Base-by-base conservation (phyloP, 2,888 invertebrate genomes). In the Diarsia dahlii region DNA sequence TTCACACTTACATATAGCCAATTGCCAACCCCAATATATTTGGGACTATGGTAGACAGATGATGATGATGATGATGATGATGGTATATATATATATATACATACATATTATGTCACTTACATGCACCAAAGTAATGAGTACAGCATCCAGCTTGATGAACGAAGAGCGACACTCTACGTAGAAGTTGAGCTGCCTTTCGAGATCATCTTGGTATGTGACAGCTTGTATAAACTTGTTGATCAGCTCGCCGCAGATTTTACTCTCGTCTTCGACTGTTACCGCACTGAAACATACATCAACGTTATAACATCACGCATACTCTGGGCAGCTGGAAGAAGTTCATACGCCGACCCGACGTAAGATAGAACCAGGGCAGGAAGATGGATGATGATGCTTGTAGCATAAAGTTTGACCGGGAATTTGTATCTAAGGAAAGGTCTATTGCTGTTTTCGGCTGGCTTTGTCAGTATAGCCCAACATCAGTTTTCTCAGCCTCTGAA, bases 81-180 rank as follows among this genome's bases (percentile, higher is more conserved):
- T n/a, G n/a, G n/a, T n/a, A n/a, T n/a, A n/a, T n/a, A n/a, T n/a
- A n/a, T n/a, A n/a, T n/a, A n/a, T n/a, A n/a, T n/a, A n/a, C n/a
- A n/a, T n/a, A n/a, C n/a, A n/a, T n/a, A n/a, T n/a, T n/a, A 39
- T n/a, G 18, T 54, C 66, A 93, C 95, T 93, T 93, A 98, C 98
- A 95, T 99, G 99, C 0, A 99, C 98, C 58, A 99, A 97, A 72
- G 98, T 98, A 56, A 98, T 97, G 63, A 99, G 97, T 23, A 99
- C 99, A 3, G 97, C 96, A 93, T 99, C 99, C 58, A 99, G 97
- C 95, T 99, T 99, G 69, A 98, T 98, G 95, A 99, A 99, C 0
- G 98, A 97, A 10, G 98, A 98, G 85, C 99, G 97, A 20, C 99
- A 98, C 92, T 99, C 99, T 1, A 99, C 99, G 93, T 99, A 99